These are phyloP conservation scores for Saccostrea glomerata DNA, from an alignment of 1,140 invertebrate genomes.

Conservation along the genomic window DNA sequence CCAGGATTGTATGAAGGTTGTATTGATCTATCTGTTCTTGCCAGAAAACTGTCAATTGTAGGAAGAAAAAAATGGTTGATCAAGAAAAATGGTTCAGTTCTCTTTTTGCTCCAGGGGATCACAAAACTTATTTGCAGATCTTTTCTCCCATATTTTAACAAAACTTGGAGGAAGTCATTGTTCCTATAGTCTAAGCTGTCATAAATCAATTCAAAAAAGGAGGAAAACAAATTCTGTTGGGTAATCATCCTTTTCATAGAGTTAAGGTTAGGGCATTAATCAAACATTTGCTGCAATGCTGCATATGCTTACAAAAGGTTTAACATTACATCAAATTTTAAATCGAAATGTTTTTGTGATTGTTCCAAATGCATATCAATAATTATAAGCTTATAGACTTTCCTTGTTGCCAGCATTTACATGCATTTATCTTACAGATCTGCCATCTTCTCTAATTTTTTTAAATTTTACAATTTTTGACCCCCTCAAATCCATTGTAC, in stretches of 20 bases:
- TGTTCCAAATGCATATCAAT: too few relatives aligned
- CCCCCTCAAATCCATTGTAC: too few relatives aligned
- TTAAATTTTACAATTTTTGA: too few relatives aligned
- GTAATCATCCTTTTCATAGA: background rate
- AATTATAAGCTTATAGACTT: too few relatives aligned
- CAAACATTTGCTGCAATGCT: background rate
- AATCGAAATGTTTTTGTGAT: too few relatives aligned
- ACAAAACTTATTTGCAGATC: slow-evolving; percentile 15
- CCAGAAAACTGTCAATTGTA: slow-evolving; percentile 33
- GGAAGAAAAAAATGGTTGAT: slow-evolving; percentile 26
- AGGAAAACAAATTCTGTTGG: background rate
- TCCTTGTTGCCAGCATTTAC: too few relatives aligned
- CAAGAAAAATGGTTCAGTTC: slow-evolving; percentile 34
- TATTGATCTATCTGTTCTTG: slow-evolving; percentile 34
- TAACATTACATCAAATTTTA: background rate
- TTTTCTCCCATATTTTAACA: background rate
- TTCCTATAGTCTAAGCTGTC: background rate
- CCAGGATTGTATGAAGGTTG: slow-evolving; percentile 14
- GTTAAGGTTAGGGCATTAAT: background rate
- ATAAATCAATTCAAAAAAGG: background rate
- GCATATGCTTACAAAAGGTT: background rate
- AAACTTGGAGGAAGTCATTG: background rate
- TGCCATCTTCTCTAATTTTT: too few relatives aligned
- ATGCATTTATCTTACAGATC: too few relatives aligned
- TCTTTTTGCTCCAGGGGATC: slow-evolving; percentile 9